Evolutionary conservation across 2,113 vertebrate genomes (phyloP), one percentile per base, ranked within the genome.

Genomic region (Colinus virginianus): DNA sequence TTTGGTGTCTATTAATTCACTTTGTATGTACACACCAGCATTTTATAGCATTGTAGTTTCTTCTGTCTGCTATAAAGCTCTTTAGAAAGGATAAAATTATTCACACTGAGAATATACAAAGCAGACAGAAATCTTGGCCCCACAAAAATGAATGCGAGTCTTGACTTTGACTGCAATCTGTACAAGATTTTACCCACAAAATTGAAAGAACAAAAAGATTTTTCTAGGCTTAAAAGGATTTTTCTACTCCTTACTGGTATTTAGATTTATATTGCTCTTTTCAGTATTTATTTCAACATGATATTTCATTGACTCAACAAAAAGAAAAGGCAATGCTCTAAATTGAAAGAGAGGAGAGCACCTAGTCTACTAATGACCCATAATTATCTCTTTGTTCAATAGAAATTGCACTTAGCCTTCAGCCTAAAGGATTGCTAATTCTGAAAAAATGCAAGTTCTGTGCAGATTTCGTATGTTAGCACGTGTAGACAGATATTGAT

Each of bases 21-120:
- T 90, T 58, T 64, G 23, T 78, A 45, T 88, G 87, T 63, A 80
- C 53, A 85, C 87, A 45, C 32, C 87, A 78, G 28, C 38, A 11
- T 71, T 94, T 87, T 86, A 85, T 30, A 63, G 78, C 64, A 48
- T 38, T 90, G 82, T 61, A 79, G 81, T 86, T 96, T 94, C 78
- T 86, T 59, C 76, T 90, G 76, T 70, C 84, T 76, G 72, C 78
- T 61, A n/a, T 88, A 81, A 95, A 86, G 90, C 87, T 93, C 53
- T 72, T 87, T 15, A 71, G 79, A 76, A 91, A n/a, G 78, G 79
- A 80, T 94, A 56, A 72, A 68, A 68, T 68, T 82, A 32, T 78
- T 48, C 58, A 81, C 4, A 2, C 66, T 58, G 78, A 61, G 91
- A 94, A 80, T 87, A 89, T 64, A 85, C 82, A 90, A 88, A 90